Conservation (phyloP, 1,140 invertebrate species). For the Eurosta solidaginis region DNA sequence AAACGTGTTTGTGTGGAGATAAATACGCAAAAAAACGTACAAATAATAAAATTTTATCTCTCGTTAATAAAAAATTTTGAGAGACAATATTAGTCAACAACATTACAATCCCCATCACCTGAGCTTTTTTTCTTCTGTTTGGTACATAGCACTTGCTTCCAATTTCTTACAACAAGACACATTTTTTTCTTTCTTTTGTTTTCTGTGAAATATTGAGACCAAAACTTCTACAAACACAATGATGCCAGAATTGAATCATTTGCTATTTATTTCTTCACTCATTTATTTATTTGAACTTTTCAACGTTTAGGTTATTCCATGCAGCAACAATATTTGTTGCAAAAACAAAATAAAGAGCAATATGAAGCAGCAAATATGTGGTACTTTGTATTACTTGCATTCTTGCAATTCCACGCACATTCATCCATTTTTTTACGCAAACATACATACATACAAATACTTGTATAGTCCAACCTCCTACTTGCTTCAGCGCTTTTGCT, state of each 20-base stretch:
- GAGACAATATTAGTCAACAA: no score
- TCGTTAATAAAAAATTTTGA: no score
- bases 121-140: no score
- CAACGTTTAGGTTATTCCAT: not conserved
- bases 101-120: no score
- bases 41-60: no score
- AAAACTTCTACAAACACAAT: not conserved
- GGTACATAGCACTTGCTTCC: no score
- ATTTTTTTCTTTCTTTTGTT: not conserved
- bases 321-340: not conserved
- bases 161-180: no score
- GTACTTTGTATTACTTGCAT: not conserved
- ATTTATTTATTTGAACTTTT: slow-evolving; percentile 1
- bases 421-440: not conserved
- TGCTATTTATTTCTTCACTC: not conserved
- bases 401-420: not conserved
- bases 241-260: not conserved
- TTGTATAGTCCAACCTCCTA: not conserved
- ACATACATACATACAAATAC: not conserved
- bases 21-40: no score
- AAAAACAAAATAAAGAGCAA: not conserved
- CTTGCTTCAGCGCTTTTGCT: not conserved
- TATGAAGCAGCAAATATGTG: not conserved
- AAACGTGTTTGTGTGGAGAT: no score
- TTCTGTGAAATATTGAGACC: not conserved